Conservation (phyloP, 2,113 vertebrate genomes). For the Delphinus delphis region DNA sequence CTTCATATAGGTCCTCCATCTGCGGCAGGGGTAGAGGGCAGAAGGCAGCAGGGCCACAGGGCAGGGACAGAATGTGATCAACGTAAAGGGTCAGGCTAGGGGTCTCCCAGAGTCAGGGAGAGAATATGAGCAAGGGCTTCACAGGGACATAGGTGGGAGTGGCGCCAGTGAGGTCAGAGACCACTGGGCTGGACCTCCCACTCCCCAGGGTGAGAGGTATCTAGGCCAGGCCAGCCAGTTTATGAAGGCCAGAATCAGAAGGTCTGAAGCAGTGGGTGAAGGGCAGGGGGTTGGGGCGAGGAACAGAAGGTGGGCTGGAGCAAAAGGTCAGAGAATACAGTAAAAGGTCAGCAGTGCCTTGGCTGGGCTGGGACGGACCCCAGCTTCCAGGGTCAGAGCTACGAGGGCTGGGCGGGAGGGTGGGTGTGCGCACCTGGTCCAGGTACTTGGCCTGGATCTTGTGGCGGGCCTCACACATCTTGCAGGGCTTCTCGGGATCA, state of each 20-base stretch:
- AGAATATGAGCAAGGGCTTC: neutral
- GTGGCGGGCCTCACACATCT: constrained; percentile 96
- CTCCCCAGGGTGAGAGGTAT: neutral
- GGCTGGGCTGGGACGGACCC: neutral
- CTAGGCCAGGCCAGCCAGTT: neutral
- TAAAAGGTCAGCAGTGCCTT: neutral
- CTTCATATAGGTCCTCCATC: constrained; percentile 98
- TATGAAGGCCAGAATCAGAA: neutral
- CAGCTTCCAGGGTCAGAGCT: neutral
- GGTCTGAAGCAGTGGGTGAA: neutral
- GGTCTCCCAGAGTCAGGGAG: neutral
- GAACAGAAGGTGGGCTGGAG: neutral
- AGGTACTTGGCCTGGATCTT: constrained; percentile 98
- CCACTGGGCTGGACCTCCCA: neutral
- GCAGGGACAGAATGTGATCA: neutral
- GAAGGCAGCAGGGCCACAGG: neutral
- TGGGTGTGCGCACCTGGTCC: constrained; percentile 88
- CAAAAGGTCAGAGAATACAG: neutral
- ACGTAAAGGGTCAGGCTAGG: neutral
- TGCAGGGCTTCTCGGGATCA: constrained; percentile 89
- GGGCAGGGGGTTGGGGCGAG: neutral
- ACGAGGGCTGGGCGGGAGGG: neutral
- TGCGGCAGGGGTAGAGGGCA: constrained; percentile 64
- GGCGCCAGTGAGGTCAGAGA: neutral
- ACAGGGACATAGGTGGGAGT: neutral